A percentile compares a stretch with the other conserved stretches of the same genome.
These are phyloP conservation scores for Eucidaris tribuloides DNA, from an alignment of 35 echinoderm and acorn worm genomes.

Conservation along the genomic window DNA sequence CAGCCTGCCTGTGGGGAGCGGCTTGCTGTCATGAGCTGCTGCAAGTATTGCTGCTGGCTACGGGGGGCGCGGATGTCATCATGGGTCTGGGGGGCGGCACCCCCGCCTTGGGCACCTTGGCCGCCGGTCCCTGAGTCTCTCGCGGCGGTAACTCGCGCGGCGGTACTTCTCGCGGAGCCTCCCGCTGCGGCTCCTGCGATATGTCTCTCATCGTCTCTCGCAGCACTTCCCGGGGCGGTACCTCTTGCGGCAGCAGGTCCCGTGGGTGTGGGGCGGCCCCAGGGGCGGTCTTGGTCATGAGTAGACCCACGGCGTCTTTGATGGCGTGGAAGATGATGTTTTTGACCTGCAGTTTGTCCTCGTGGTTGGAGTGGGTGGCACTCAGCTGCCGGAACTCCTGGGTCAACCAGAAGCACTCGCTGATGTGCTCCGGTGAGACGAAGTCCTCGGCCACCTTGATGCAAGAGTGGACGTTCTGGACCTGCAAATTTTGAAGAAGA, in stretches of 20 bases:
- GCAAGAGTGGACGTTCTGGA: slow-evolving; percentile 83
- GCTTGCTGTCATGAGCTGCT: slow-evolving; percentile 26
- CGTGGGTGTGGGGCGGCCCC: not conserved
- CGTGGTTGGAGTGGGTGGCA: slow-evolving; percentile 89
- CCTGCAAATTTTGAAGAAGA: slow-evolving; percentile 54
- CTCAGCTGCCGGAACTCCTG: slow-evolving; percentile 93
- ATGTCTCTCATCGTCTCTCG: not conserved
- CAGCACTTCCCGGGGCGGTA: not conserved
- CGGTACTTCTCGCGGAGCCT: not conserved
- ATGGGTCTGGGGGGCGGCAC: not conserved
- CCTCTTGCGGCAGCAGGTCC: not conserved
- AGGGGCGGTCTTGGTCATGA: slow-evolving; percentile 57
- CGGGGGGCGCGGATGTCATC: not conserved
- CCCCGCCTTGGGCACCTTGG: not conserved
- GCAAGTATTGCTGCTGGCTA: slow-evolving; percentile 9
- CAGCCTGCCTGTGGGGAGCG: too few relatives aligned
- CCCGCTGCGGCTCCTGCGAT: not conserved
- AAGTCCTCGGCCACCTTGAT: slow-evolving; percentile 97
- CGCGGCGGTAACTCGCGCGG: too few relatives aligned
- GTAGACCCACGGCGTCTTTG: slow-evolving; percentile 80
- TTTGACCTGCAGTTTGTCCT: slow-evolving; percentile 97
- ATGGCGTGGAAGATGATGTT: slow-evolving; percentile 96
- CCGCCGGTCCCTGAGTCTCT: not conserved
- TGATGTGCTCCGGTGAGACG: slow-evolving; percentile 93
- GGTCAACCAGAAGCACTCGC: slow-evolving; percentile 71